Evolutionary conservation across 2,113 vertebrate genomes (phyloP).

Genomic region (Vireo altiloquus): DNA sequence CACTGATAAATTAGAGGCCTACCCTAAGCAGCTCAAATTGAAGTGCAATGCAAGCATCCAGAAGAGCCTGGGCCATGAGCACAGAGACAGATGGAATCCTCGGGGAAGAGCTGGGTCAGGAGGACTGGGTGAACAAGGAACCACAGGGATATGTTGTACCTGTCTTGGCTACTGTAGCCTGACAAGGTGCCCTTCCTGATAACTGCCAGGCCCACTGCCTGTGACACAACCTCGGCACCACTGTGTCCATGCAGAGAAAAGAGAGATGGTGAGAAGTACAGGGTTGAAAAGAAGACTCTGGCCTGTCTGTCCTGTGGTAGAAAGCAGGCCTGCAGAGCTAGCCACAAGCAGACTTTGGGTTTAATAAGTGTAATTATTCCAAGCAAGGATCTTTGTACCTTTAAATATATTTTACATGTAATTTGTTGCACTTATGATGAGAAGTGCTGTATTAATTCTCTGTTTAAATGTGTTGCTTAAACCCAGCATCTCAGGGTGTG

Average conservation of each 20-base stretch:
- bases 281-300: neutral
- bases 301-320: neutral
- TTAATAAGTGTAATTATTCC: neutral
- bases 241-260: neutral
- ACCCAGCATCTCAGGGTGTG: neutral
- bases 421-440: neutral
- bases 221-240: neutral
- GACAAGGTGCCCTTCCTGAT: neutral
- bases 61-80: neutral
- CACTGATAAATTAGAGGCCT: neutral
- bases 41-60: neutral
- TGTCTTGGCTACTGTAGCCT: neutral
- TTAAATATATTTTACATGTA: neutral
- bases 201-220: neutral
- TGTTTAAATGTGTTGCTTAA: neutral
- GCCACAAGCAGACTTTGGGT: neutral
- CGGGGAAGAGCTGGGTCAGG: fast-evolving
- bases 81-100: neutral
- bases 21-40: neutral
- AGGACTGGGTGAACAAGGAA: neutral
- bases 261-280: neutral
- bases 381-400: neutral
- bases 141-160: neutral
- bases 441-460: neutral
- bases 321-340: neutral